Evolutionary conservation across 1,140 invertebrate species (phyloP), one percentile per base, ranked within the genome.

Genomic region (Spodoptera frugiperda): DNA sequence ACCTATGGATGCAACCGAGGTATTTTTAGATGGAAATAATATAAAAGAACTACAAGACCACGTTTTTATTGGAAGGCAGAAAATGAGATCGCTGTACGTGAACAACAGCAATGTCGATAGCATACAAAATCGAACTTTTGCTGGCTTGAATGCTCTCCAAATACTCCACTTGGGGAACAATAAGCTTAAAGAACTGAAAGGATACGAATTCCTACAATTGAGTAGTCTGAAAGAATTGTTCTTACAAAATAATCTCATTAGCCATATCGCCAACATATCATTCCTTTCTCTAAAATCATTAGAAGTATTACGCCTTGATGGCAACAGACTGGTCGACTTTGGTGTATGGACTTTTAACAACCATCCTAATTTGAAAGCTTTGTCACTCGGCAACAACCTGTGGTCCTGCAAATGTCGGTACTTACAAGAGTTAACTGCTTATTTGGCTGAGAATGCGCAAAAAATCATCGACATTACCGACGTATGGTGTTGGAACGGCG

Each of bases 351-450:
- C 97, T 84, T 95, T 98, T 67, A 94, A 92, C 67, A 93, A 96
- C 46, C 97, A 98, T 89, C 94, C 95, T 9, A 95, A 96, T 49
- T 92, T 99, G 72, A 95, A 95, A 49, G 95, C 97, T 78, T 89
- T 98, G 12, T 96, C 96, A 0, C 93, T 99, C 9, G 96, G 96
- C 0, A 95, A 96, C 68, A 99, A 99, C 89, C 95, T 95, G 2
- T 98, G 98, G 98, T 97, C 97, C 33, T 99, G 98, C 87, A 96
- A 97, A 61, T 99, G 98, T 93, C 96, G 97, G 86, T 98, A 98
- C 90, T 94, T 98, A 55, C 97, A 98, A 89, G 97, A 97, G 73
- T 95, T 98, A 72, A 97, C 97, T 51, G 95, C 96, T 39, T 99
- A 98, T 96, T 96, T 98, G 46, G 96, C 96, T 8, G 97, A 98